Conservation (phyloP, 2,888 invertebrate species). For the Holacanthella duospinosa region DNA sequence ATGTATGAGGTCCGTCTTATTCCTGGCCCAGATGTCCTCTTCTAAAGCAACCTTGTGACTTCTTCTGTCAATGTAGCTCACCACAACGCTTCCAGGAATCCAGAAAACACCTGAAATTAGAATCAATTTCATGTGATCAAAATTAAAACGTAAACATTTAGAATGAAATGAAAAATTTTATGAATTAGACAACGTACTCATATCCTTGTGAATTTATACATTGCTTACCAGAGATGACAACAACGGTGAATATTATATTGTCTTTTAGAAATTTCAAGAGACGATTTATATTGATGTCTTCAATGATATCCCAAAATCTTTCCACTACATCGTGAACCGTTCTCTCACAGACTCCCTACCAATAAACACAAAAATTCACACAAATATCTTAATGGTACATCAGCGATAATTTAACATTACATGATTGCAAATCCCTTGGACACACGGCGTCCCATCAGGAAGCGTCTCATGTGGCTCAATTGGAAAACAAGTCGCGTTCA, state of each 20-base stretch:
- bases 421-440: slow-evolving; percentile 92
- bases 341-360: slow-evolving; percentile 83
- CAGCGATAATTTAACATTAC: slow-evolving; percentile 43
- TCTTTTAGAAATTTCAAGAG: slow-evolving; percentile 78
- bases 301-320: slow-evolving; percentile 93
- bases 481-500: slow-evolving; percentile 84
- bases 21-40: slow-evolving; percentile 36
- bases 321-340: slow-evolving; percentile 91
- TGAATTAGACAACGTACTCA: too few species aligned
- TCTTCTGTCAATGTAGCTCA: slow-evolving; percentile 32
- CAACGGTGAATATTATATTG: slow-evolving; percentile 87
- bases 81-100: slow-evolving; percentile 58
- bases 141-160: too few species aligned
- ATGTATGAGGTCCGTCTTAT: slow-evolving; percentile 35
- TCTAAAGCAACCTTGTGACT: slow-evolving; percentile 36
- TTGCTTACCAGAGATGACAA: slow-evolving; percentile 75
- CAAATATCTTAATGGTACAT: background rate
- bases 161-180: too few species aligned
- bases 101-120: slow-evolving; percentile 89
- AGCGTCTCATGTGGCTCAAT: slow-evolving; percentile 78
- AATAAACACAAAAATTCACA: slow-evolving; percentile 12
- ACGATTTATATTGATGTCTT: slow-evolving; percentile 89
- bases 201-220: too few species aligned
- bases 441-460: slow-evolving; percentile 88
- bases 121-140: too few species aligned